Evolutionary conservation across 1,140 invertebrate genomes (phyloP).

Genomic region (Yoshiicerus persimilis): DNA sequence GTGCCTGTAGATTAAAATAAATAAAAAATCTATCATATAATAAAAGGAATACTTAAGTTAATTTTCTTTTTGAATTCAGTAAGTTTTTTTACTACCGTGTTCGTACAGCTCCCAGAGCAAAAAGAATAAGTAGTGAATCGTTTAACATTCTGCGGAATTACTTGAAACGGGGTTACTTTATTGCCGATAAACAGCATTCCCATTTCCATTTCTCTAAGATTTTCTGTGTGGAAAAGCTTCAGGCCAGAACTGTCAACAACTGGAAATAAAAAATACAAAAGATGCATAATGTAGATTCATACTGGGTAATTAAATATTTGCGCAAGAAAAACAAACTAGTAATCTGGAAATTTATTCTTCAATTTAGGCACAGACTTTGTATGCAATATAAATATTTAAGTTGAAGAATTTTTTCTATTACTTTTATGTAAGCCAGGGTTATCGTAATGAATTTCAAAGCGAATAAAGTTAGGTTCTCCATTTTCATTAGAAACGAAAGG

Average conservation of each 20-base stretch:
- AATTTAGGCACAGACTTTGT: too few relatives aligned
- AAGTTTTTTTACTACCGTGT: constrained; percentile 60
- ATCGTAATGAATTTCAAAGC: constrained; percentile 87
- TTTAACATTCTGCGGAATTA: constrained; percentile 74
- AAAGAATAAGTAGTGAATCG: constrained; percentile 75
- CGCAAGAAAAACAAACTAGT: too few relatives aligned
- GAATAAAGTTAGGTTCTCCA: constrained; percentile 72
- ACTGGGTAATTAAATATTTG: too few relatives aligned
- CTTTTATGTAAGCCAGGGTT: constrained; percentile 67
- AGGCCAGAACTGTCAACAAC: constrained; percentile 78
- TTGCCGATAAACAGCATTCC: constrained; percentile 80
- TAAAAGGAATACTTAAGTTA: too few relatives aligned
- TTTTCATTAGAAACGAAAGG: constrained; percentile 69
- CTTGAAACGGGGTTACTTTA: constrained; percentile 73
- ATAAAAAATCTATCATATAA: too few relatives aligned
- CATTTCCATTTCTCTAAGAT: constrained; percentile 71
- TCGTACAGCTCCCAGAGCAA: constrained; percentile 76
- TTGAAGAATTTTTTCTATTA: constrained; percentile 50
- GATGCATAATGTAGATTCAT: too few relatives aligned
- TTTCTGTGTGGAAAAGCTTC: constrained; percentile 72
- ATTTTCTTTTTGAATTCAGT: too few relatives aligned
- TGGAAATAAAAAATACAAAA: too few relatives aligned
- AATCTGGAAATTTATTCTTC: too few relatives aligned
- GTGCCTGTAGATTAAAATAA: constrained; percentile 47
- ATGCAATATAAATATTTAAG: too few relatives aligned